phyloP scores from a whole-genome alignment of 2,888 invertebrate species.

The Aradus depressus region DNA sequence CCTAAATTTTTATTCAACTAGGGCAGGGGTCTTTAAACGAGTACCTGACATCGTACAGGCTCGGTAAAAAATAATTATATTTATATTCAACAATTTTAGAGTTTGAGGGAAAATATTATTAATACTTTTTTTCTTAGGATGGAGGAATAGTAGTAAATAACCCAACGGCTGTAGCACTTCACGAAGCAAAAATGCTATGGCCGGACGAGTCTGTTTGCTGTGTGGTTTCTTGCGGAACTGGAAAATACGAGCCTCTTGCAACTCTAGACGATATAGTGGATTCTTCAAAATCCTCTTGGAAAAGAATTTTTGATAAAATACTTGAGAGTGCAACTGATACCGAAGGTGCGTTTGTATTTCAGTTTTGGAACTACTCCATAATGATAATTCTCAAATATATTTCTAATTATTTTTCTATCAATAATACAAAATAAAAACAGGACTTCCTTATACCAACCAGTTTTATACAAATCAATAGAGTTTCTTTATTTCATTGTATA shows the following conservation, averaged over 20 bases:
- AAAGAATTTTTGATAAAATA: slow-evolving; percentile 66
- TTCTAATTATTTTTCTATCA: background rate
- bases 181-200: slow-evolving; percentile 76
- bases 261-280: slow-evolving; percentile 36
- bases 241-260: slow-evolving; percentile 42
- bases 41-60: too few relatives aligned
- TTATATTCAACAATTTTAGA: background rate
- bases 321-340: slow-evolving; percentile 79
- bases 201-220: slow-evolving; percentile 61
- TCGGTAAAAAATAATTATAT: background rate
- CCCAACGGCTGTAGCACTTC: slow-evolving; percentile 76
- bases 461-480: too few relatives aligned
- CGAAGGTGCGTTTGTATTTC: slow-evolving; percentile 47
- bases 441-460: too few relatives aligned
- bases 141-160: slow-evolving; percentile 80
- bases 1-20: too few relatives aligned
- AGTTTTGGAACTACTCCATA: background rate
- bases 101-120: background rate
- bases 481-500: background rate
- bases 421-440: too few relatives aligned
- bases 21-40: too few relatives aligned
- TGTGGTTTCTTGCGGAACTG: slow-evolving; percentile 75
- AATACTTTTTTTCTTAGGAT: slow-evolving; percentile 43
- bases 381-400: background rate
- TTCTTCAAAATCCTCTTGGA: slow-evolving; percentile 47